Evolutionary conservation across 2,888 invertebrate species (phyloP).

Genomic region (Eucriotettix oculatus): DNA sequence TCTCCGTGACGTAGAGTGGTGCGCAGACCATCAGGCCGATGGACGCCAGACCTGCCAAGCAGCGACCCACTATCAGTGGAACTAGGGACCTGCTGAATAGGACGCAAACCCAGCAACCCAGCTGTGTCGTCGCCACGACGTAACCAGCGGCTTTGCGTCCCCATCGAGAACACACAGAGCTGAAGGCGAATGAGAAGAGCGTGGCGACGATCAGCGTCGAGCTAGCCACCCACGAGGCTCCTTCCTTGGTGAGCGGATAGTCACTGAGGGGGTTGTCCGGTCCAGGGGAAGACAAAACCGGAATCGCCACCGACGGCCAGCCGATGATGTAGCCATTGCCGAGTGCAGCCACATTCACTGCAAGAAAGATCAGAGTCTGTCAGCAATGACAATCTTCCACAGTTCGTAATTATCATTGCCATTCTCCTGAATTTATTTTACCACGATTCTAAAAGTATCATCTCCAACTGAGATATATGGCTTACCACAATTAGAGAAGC

Average conservation of each 20-base stretch:
- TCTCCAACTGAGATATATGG: too few relatives aligned
- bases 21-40: constrained; percentile 35
- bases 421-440: too few relatives aligned
- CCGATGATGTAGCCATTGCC: constrained; percentile 1
- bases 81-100: constrained; percentile 28
- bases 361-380: constrained; percentile 7
- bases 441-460: too few relatives aligned
- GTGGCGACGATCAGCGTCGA: neutral
- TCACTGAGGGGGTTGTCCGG: constrained; percentile 26
- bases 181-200: neutral
- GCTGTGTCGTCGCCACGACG: neutral
- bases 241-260: constrained; percentile 5
- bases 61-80: constrained; percentile 24
- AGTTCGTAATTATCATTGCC: too few relatives aligned
- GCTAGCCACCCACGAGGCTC: neutral
- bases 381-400: neutral
- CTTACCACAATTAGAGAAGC: too few relatives aligned
- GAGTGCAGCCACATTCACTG: constrained; percentile 4
- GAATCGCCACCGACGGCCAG: constrained; percentile 18
- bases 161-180: neutral
- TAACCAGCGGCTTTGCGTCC: neutral
- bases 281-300: constrained; percentile 16
- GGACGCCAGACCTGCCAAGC: constrained; percentile 39
- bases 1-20: constrained; percentile 45
- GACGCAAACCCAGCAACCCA: constrained; percentile 20